Percentiles rank a stretch among this genome's conserved stretches.
Conservation (phyloP, 2,797 vertebrate species). For the Crypturellus tataupa region DNA sequence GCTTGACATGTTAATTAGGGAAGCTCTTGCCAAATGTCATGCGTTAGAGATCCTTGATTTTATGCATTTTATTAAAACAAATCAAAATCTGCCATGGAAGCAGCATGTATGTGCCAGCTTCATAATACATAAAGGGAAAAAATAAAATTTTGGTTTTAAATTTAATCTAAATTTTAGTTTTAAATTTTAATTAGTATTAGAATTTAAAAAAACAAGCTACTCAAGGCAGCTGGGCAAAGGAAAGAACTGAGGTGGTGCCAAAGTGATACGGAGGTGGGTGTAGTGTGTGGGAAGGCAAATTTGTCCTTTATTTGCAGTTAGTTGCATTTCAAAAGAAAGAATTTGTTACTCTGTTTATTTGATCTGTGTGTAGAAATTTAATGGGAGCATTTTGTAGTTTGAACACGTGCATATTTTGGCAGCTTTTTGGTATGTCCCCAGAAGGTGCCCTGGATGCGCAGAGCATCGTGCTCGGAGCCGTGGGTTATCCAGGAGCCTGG, state of each 20-base stretch:
- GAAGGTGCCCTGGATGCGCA: neutral
- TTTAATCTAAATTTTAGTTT: too few species aligned
- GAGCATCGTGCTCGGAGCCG: neutral
- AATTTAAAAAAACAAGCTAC: neutral
- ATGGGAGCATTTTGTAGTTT: neutral
- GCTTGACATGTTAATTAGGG: neutral
- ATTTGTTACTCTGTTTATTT: neutral
- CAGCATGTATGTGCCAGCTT: neutral
- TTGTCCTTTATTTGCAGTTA: neutral
- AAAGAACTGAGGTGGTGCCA: neutral
- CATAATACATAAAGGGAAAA: neutral
- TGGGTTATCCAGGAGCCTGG: neutral
- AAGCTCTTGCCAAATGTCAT: neutral
- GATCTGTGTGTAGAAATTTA: neutral
- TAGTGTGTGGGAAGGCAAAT: neutral
- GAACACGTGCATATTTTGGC: neutral
- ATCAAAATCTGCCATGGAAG: neutral
- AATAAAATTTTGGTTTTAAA: too few species aligned
- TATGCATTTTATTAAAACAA: neutral
- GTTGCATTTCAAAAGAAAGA: neutral
- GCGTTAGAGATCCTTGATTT: neutral
- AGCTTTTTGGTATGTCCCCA: rapidly evolving
- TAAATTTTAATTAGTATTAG: too few species aligned
- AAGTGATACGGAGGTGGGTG: rapidly evolving
- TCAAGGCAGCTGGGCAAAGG: neutral